Evolutionary conservation across 2,113 vertebrate species (phyloP), one percentile per base, ranked within the genome.

Genomic region (Prolemur simus): DNA sequence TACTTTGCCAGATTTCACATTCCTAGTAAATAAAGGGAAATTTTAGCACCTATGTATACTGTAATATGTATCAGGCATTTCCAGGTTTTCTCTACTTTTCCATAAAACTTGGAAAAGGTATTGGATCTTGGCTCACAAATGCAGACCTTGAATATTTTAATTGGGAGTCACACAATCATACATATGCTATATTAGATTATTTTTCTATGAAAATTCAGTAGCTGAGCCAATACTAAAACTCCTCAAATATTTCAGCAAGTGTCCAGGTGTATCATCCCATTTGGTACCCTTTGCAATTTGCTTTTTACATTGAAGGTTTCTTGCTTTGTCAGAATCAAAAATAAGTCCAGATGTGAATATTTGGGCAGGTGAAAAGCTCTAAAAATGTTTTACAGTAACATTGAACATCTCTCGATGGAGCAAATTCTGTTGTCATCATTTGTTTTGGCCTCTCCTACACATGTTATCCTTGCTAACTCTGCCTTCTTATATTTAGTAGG

Each of bases 141-240:
- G 13, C 29, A 92, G 71, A 88, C 42, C 13, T 95, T 94, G 60
- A 77, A 39, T 91, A 96, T 77, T 97, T 97, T 69, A 91, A 88
- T 69, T 94, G 74, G 52, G 77, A 95, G n/a, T 83, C 81, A 80
- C n/a, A 95, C 76, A 95, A 77, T 94, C 77, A 89, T 66, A 29
- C 45, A 87, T 94, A 87, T 87, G 64, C 11, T 60, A 34, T 76
- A 95, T 82, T 94, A 37, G 15, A 86, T 87, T 89, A 71, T 86
- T 91, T 92, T 88, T 56, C 74, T 89, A 23, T 69, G 87, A 87
- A 96, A 93, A 73, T 80, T 89, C 73, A 94, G 14, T 34, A 91
- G 25, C 45, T 25, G 11, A 81, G 20, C 82, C 68, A 66, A 92
- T 89, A 73, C 18, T 66, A 64, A 89, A 94, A 69, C 7, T 82